Evolutionary conservation across 2,113 vertebrate genomes (phyloP).

Genomic region (Pterocles orientalis): DNA sequence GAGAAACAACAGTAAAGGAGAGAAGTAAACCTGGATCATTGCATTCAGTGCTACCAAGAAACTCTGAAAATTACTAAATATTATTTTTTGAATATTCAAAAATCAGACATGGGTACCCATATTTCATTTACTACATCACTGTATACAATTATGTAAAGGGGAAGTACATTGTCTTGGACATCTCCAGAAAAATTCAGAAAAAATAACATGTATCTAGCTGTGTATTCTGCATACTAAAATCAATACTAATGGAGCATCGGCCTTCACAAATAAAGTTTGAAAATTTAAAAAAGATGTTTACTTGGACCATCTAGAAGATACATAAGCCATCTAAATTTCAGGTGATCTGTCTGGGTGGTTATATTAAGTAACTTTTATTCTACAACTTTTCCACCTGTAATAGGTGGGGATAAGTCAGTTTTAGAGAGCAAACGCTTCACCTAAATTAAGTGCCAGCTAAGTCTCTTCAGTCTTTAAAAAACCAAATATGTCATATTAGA

Average conservation of each 20-base stretch:
- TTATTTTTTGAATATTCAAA: not conserved
- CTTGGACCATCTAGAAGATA: not conserved
- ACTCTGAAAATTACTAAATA: not conserved
- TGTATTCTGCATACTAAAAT: not conserved
- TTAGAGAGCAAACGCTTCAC: not conserved
- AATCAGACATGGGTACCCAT: not conserved
- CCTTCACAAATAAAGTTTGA: not conserved
- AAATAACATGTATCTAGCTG: not conserved
- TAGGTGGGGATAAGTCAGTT: not conserved
- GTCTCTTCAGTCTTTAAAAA: not conserved
- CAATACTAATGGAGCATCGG: not conserved
- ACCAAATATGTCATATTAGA: not conserved
- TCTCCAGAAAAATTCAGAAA: not conserved
- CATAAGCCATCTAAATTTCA: not conserved
- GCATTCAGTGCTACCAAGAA: not conserved
- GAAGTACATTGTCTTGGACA: not conserved
- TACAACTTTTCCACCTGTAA: not conserved
- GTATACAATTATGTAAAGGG: not conserved
- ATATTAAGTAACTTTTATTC: not conserved
- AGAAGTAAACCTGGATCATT: not conserved
- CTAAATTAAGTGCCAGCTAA: not conserved
- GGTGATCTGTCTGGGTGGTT: not conserved
- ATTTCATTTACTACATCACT: not conserved
- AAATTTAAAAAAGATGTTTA: not conserved
- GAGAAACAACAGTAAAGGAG: not conserved